Evolutionary conservation across 2,888 invertebrate species (phyloP).

Genomic region (Eupithecia insigniata): DNA sequence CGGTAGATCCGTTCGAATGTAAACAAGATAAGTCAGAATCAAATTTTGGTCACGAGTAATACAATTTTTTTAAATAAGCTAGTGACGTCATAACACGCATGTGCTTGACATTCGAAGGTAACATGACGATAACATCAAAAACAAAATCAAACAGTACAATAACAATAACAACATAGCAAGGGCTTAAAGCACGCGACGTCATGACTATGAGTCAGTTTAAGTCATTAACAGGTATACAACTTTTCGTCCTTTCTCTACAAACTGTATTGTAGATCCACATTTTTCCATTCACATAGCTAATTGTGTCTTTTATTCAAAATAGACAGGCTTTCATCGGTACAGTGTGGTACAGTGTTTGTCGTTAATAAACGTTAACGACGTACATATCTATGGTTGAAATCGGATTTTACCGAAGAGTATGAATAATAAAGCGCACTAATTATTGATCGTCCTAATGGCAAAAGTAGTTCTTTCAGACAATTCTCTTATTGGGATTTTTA

Average conservation of each 20-base stretch:
- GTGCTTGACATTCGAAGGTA: neutral
- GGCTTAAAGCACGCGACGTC: neutral
- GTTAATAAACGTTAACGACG: conserved; percentile 46
- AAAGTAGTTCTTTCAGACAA: no score
- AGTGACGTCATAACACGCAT: neutral
- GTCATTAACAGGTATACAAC: neutral
- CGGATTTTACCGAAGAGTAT: conserved; percentile 29
- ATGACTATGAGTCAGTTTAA: conserved; percentile 4
- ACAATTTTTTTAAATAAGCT: neutral
- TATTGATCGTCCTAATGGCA: neutral
- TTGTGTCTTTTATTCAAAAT: conserved; percentile 14
- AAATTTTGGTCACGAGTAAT: neutral
- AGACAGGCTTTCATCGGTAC: conserved; percentile 33
- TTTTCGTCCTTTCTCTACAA: conserved; percentile 1
- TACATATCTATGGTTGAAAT: conserved; percentile 27
- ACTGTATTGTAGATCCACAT: neutral
- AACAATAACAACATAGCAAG: conserved; percentile 1
- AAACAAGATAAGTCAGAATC: no score
- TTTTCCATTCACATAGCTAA: conserved; percentile 8
- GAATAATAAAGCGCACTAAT: neutral
- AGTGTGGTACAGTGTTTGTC: conserved; percentile 24
- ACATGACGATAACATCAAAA: neutral
- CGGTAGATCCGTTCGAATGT: neutral
- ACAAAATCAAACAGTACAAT: neutral
- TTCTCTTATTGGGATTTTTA: no score